Conservation (phyloP, 1,140 invertebrate species). For the Papilio polyxenes region DNA sequence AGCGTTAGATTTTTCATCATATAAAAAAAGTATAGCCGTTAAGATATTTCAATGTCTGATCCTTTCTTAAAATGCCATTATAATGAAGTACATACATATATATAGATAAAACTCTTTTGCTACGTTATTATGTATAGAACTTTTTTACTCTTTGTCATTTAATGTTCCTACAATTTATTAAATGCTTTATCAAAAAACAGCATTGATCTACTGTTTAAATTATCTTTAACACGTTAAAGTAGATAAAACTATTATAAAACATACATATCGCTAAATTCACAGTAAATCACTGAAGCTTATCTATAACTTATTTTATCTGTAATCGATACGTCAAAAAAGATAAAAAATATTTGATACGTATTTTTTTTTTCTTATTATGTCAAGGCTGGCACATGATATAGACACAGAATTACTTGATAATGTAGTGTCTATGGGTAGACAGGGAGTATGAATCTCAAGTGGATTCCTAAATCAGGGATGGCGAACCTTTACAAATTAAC, state of each 20-base stretch:
- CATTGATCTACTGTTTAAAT: not conserved
- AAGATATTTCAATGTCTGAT: not conserved
- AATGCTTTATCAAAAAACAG: not conserved
- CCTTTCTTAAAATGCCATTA: not conserved
- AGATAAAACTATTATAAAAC: slow-evolving; percentile 20
- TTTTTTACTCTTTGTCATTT: not conserved
- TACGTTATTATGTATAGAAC: too few species aligned
- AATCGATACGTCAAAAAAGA: not conserved
- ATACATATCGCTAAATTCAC: not conserved
- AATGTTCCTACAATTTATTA: not conserved
- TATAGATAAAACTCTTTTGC: too few species aligned
- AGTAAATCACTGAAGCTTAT: slow-evolving; percentile 1
- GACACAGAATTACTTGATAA: too few species aligned
- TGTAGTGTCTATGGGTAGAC: too few species aligned
- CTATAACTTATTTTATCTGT: not conserved
- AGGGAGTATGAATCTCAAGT: too few species aligned
- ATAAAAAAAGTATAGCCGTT: not conserved
- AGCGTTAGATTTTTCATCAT: too few species aligned
- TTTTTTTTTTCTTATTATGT: not conserved
- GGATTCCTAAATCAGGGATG: too few species aligned
- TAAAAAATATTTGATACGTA: not conserved
- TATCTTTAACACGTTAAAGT: not conserved
- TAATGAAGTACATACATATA: too few species aligned
- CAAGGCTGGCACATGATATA: not conserved
- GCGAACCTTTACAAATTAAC: too few species aligned